These are phyloP conservation scores for Dryobates pubescens DNA, from an alignment of 2,797 vertebrate species.

Conservation along the genomic window DNA sequence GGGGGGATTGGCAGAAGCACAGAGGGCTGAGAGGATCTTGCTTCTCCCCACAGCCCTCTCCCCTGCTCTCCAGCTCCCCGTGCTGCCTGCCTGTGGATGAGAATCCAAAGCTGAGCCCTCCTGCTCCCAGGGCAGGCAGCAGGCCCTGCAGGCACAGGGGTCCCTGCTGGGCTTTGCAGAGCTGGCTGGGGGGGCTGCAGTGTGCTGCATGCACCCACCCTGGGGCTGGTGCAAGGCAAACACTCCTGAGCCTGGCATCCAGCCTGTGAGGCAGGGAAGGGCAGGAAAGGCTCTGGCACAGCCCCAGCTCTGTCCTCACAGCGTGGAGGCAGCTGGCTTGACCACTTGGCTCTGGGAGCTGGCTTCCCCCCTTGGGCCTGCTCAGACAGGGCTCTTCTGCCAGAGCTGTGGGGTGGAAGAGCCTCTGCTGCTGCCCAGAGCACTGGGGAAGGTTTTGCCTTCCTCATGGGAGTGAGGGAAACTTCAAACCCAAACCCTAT, in stretches of 20 bases:
- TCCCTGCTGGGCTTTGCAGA: not conserved
- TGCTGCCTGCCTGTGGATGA: not conserved
- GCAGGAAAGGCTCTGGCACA: not conserved
- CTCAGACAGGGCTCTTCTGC: not conserved
- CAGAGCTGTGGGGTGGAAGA: not conserved
- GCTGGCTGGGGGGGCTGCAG: not conserved
- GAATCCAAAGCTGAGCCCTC: not conserved
- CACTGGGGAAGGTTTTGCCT: not conserved
- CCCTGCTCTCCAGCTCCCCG: not conserved
- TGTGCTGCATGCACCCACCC: rapidly evolving
- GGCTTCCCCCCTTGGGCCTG: not conserved
- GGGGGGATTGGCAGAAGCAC: not conserved
- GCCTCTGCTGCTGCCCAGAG: not conserved
- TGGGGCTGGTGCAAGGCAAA: rapidly evolving
- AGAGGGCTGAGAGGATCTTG: not conserved
- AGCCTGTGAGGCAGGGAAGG: not conserved
- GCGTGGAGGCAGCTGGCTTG: not conserved
- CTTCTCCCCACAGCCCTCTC: not conserved
- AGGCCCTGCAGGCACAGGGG: not conserved
- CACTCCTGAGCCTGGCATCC: not conserved
- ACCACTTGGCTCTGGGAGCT: not conserved
- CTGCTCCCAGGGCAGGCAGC: not conserved
- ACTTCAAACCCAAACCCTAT: not conserved
- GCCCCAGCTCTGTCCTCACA: not conserved
- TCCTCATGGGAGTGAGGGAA: not conserved